Base-by-base conservation (phyloP, 2,797 vertebrate species). In the Coregonus sp. region DNA sequence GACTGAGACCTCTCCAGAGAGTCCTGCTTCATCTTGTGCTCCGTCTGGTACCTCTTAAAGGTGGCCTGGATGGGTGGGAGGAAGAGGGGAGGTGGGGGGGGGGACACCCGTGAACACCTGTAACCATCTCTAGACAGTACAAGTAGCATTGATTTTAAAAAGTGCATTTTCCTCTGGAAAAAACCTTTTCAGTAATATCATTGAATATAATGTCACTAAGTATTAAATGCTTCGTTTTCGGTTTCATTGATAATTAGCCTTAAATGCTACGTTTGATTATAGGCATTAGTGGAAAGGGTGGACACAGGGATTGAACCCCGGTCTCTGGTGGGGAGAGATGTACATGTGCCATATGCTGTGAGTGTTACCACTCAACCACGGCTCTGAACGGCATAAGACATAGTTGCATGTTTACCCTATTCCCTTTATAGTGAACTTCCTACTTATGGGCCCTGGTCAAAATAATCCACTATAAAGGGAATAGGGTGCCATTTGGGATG, bases 1-100 rank as follows among this genome's bases (percentile, higher is more conserved):
- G 97, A 93, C 79, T 98, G 96, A n/a, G 97, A 97, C 73, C 95
- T 96, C 88, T 99, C 98, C 91, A 99, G 89, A 51, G 95, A 97
- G 85, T 99, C 97, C 85, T 98, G 86, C 87, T 97, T 99, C 87
- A 92, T 95, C 91, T 94, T 96, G 90, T 98, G 96, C 87, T 98
- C 97, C 11, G 92, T 93, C 93, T 98, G 98, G 90, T 98, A 99
- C 72, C 95, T 94, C 88, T 99, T 99, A 20, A 96, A 95, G 0
- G 97, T 99, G 72, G 97, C 97, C 98, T 99, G 91, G 63, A 50
- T 20, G 25, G 77, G 50, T 99, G 91, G 63, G 47, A 31, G 29
- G 77, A 40, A 78, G 72, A 84, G 1, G 51, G 12, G 35, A 16
- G 29, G 52, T 20, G n/a, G n/a, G 2, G 20, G n/a, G 2, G 20